phyloP scores from a whole-genome alignment of 2,113 vertebrate species.

The Henicopernis longicauda region DNA sequence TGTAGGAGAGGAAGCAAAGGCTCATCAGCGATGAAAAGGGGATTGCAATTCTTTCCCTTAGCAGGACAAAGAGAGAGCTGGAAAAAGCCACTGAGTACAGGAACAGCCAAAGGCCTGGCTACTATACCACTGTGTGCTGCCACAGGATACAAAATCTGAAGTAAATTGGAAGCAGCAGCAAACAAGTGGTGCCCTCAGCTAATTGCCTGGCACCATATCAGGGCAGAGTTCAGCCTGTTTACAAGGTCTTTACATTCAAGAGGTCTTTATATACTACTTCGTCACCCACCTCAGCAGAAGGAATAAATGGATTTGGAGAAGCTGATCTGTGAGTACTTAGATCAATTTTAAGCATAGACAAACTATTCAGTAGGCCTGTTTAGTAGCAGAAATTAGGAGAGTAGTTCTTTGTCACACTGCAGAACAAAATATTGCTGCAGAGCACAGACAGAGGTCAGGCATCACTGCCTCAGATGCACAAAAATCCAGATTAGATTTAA shows the following conservation, averaged over 20 bases:
- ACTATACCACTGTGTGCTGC: neutral
- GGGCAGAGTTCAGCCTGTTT: neutral
- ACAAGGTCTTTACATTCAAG: neutral
- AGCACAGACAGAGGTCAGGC: neutral
- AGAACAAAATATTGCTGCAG: neutral
- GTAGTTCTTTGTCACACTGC: rapidly evolving
- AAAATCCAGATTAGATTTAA: neutral
- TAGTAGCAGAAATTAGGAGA: neutral
- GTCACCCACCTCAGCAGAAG: neutral
- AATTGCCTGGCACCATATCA: neutral
- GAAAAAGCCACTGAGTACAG: neutral
- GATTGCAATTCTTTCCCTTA: neutral
- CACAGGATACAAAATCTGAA: neutral
- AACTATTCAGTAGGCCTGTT: neutral
- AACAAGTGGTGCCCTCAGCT: neutral
- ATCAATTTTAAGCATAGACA: neutral
- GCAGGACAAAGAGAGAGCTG: neutral
- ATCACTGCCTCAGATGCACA: neutral
- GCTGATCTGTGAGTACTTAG: neutral
- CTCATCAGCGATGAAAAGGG: neutral
- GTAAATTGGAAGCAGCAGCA: neutral
- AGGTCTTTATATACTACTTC: neutral
- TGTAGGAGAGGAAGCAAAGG: neutral
- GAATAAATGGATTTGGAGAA: neutral
- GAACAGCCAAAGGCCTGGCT: neutral